Conservation (phyloP, 2,113 vertebrate genomes). For the Alouatta palliata region DNA sequence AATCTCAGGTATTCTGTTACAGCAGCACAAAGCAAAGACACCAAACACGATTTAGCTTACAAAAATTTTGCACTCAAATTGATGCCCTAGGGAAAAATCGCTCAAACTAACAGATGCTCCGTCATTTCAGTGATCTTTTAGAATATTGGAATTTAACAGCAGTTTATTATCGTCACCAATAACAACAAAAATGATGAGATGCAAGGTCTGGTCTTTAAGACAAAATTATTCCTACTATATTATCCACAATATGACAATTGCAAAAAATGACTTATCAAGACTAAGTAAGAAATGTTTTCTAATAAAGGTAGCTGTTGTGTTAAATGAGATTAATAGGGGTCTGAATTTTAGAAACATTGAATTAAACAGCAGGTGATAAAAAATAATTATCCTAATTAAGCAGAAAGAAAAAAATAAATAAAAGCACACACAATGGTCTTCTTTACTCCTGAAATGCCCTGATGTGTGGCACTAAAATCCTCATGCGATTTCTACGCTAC, state of each 20-base stretch:
- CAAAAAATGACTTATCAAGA: conserved; percentile 17
- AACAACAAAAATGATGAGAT: background rate
- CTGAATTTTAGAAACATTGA: conserved; percentile 17
- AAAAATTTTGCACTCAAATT: conserved; percentile 14
- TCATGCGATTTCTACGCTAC: background rate
- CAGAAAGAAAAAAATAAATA: background rate
- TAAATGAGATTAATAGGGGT: conserved; percentile 9
- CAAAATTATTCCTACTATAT: conserved; percentile 43
- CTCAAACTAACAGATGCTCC: conserved; percentile 42
- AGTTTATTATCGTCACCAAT: conserved; percentile 46
- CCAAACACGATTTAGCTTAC: conserved; percentile 25
- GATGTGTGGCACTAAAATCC: background rate
- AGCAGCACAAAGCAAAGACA: background rate
- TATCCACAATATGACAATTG: conserved; percentile 21
- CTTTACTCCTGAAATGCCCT: background rate
- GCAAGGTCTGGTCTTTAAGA: conserved; percentile 19
- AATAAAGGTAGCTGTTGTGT: background rate
- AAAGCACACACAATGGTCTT: background rate
- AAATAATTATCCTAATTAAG: conserved; percentile 27
- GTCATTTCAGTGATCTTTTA: conserved; percentile 18
- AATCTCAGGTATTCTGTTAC: background rate
- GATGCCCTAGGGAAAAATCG: background rate
- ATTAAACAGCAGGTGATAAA: conserved; percentile 30
- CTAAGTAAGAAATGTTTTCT: conserved; percentile 10
- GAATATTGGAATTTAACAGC: conserved; percentile 25